Evolutionary conservation across 1,140 invertebrate species (phyloP), one percentile per base, ranked within the genome.

Genomic region (Pogonomyrmex barbatus): DNA sequence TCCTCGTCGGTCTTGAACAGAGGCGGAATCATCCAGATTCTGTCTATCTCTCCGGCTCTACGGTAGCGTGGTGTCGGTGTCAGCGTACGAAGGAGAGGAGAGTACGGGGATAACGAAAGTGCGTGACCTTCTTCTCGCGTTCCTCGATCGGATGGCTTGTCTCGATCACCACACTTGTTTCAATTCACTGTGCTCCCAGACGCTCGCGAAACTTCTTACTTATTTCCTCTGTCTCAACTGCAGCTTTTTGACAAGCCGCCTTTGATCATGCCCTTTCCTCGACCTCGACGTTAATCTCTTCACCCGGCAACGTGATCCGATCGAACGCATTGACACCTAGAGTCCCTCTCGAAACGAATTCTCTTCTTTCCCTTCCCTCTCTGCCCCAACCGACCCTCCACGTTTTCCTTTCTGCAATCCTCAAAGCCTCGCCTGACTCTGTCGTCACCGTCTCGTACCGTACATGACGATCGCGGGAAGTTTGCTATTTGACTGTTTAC

Each of bases 11-110:
- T 87, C 89, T 88, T 87, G 83, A 90, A 88, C 88, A 84, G 87
- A 90, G 90, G 89, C 87, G 91, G 91, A 87, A 90, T 90, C 89
- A 89, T 93, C 42, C 92, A 92, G 92, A 91, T 90, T 92, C 90
- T 84, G 87, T 88, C 83, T 68, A 88, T 90, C 89, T 91, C 87
- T 89, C 88, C 85, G 83, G 87, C 78, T 89, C 87, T 71, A 85
- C 86, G 84, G 90, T 85, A 87, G 87, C 88, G 76, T 83, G 30
- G 76, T 54, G 73, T 83, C 85, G 76, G 90, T 63, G 60, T 71
- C 76, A 30, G 71, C 81, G 54, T 73, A 71, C 84, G 60, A 10
- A 79, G 68, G 58, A 83, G 56, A 73, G 24, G 9, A 56, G 47
- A 86, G 68, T 30, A 87, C 79, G 58, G 65, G 73, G 87, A 85